Base-by-base conservation (phyloP, 2,888 invertebrate species). In the Papilio protenor region DNA sequence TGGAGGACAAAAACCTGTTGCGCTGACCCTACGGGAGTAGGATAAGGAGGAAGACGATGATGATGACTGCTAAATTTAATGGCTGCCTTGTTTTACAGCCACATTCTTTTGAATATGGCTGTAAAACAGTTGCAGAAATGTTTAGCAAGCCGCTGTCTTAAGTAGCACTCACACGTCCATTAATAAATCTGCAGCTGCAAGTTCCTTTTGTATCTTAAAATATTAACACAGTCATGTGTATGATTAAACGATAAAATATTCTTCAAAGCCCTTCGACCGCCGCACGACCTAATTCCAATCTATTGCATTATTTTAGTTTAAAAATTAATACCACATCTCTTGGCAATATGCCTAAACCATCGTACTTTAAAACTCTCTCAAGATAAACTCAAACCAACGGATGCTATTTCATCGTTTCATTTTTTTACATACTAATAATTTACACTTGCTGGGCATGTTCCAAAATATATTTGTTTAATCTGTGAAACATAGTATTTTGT, bases 301-400 rank as follows among this genome's bases (percentile, higher is more conserved):
- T 75, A 83, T 86, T 86, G 84, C 88, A 86, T 87, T 86, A 87
- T 83, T 87, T 86, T 84, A 82, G 83, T 85, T 83, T 83, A 87
- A 87, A 90, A 88, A 87, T 81, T 83, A 87, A 86, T 85, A 81
- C 79, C 83, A 83, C 85, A 82, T 86, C 86, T 86, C 85, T 86
- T 91, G 91, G 91, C 89, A 83, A 10, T 52, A n/a, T 85, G 89
- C 91, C 91, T 84, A 89, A 87, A 86, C 84, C 82, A 81, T 83
- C 73, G 81, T 83, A 78, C 77, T 78, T 77, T 75, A 80, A 75
- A 76, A 78, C 72, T 78, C 74, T 77, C 66, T 78, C 71, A 80
- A 80, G 80, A 82, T 79, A 72, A 79, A 78, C 75, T 72, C 52
- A 52, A 77, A 55, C 75, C 55, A 55, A 69, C 77, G 66, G 45